Evolutionary conservation across 2,888 invertebrate genomes (phyloP).

Genomic region (Metalampra italica): DNA sequence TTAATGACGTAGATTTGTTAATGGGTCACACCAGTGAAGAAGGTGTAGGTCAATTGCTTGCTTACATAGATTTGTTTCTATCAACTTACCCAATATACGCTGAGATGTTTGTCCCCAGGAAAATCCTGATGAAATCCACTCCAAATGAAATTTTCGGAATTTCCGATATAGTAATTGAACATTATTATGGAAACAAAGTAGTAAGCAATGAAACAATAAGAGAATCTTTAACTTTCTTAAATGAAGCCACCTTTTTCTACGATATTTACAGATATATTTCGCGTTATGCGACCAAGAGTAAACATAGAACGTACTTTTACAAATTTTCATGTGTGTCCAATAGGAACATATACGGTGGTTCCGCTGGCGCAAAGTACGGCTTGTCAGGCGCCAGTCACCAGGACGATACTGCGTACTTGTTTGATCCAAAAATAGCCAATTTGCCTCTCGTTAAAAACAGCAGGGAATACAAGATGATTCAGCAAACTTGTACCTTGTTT

Average conservation of each 20-base stretch:
- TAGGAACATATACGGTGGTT: conserved; percentile 38
- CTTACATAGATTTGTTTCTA: conserved; percentile 15
- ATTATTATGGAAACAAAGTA: conserved; percentile 35
- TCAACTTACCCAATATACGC: conserved; percentile 27
- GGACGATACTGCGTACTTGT: conserved; percentile 53
- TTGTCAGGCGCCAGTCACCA: conserved; percentile 41
- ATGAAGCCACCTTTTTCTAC: conserved; percentile 24
- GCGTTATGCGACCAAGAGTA: conserved; percentile 17
- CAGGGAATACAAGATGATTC: conserved; percentile 37
- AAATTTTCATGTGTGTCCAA: conserved; percentile 40
- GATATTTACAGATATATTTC: conserved; percentile 26
- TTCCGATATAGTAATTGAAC: conserved; percentile 32
- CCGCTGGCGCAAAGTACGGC: conserved; percentile 29
- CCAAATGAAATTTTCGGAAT: conserved; percentile 27
- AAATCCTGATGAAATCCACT: conserved; percentile 26
- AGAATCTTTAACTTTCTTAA: conserved; percentile 28
- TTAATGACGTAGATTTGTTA: conserved; percentile 79
- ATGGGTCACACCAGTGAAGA: conserved; percentile 84
- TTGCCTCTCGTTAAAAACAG: conserved; percentile 32
- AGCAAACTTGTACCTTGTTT: conserved; percentile 39
- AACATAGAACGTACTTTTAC: conserved; percentile 32
- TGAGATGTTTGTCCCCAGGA: conserved; percentile 39
- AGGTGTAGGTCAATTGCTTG: conserved; percentile 44
- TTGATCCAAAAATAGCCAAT: conserved; percentile 31
- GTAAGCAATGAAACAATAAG: conserved; percentile 23